Conservation (phyloP, 2,113 vertebrate genomes). For the Microcebus murinus region DNA sequence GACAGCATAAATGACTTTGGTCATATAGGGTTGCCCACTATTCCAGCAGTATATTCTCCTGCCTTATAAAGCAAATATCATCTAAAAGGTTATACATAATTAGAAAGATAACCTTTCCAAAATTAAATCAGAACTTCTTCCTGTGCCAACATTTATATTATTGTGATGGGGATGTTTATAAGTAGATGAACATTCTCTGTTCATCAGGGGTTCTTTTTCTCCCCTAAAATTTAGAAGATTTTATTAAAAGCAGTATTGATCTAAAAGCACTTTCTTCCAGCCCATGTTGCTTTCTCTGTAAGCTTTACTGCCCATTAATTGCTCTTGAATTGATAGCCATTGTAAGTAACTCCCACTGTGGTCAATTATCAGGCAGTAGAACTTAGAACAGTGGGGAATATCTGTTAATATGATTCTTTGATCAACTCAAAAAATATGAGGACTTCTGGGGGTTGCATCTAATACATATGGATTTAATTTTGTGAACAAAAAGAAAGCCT, state of each 20-base stretch:
- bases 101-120: slow-evolving; percentile 29
- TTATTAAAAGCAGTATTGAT: slow-evolving; percentile 61
- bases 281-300: slow-evolving; percentile 42
- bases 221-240: slow-evolving; percentile 25
- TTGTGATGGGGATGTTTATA: not conserved
- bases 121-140: slow-evolving; percentile 5
- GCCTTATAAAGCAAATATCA: not conserved
- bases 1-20: not conserved
- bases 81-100: not conserved
- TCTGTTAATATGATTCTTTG: slow-evolving; percentile 51
- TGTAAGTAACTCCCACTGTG: slow-evolving; percentile 61
- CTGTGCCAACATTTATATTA: not conserved
- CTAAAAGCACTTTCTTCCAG: slow-evolving; percentile 61
- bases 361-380: slow-evolving; percentile 59
- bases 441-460: not conserved
- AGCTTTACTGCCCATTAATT: slow-evolving; percentile 58
- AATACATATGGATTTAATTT: slow-evolving; percentile 43
- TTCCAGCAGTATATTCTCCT: not conserved
- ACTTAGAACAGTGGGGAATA: slow-evolving; percentile 44
- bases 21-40: not conserved
- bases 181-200: not conserved
- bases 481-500: not conserved
- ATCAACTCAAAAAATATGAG: slow-evolving; percentile 39
- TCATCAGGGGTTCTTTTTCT: slow-evolving; percentile 47
- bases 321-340: slow-evolving; percentile 65